Evolutionary conservation across 2,888 invertebrate species (phyloP).

Genomic region (Chaetogeoica ovagalla): DNA sequence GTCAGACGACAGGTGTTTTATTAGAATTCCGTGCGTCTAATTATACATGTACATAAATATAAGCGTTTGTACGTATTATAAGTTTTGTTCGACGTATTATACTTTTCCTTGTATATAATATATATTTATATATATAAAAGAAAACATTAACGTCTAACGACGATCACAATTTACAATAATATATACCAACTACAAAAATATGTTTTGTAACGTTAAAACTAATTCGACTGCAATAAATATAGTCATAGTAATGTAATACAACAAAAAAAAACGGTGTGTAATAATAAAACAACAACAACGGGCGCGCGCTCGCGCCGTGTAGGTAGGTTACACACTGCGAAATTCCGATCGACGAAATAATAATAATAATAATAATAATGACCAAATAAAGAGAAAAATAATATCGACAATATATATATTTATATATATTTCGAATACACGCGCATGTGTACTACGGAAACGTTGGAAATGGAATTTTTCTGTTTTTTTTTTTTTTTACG

Average conservation of each 20-base stretch:
- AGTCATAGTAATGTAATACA: no score
- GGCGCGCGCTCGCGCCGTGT: neutral
- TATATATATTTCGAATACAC: slow-evolving; percentile 17
- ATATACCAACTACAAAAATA: no score
- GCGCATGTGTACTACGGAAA: neutral
- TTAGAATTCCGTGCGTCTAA: slow-evolving; percentile 3
- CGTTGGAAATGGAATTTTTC: slow-evolving; percentile 28
- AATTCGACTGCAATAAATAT: neutral
- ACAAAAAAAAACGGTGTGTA: slow-evolving; percentile 12
- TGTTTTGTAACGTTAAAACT: slow-evolving; percentile 17
- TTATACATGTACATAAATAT: slow-evolving; percentile 14
- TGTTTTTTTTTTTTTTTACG: slow-evolving; percentile 26
- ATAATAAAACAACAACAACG: neutral
- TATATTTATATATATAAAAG: neutral
- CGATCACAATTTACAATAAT: slow-evolving; percentile 12
- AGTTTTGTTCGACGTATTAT: neutral
- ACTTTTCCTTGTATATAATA: slow-evolving; percentile 2
- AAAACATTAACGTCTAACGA: slow-evolving; percentile 14
- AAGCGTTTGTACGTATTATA: neutral
- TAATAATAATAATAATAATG: neutral
- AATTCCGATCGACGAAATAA: slow-evolving; percentile 32
- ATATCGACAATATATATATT: no score
- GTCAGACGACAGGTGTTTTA: slow-evolving; percentile 19
- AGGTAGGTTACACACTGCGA: neutral
- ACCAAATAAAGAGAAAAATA: neutral